Conservation (phyloP, 1,140 invertebrate genomes). For the Drosophila prosaltans region DNA sequence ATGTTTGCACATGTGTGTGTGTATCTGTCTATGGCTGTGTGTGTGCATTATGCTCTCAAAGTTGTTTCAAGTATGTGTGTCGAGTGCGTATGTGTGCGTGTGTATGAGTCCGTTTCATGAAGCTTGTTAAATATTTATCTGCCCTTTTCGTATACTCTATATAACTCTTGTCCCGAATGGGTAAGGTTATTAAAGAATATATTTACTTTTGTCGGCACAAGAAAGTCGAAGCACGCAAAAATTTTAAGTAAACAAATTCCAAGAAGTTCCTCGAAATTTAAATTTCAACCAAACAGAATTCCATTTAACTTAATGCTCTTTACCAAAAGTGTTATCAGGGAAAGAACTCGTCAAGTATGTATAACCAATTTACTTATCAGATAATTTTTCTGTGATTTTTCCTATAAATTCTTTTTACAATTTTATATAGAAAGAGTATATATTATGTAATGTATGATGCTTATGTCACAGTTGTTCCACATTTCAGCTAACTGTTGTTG, state of each 20-base stretch:
- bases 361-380: too few relatives aligned
- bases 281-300: background rate
- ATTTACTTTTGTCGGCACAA: background rate
- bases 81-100: slow-evolving; percentile 33
- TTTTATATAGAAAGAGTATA: background rate
- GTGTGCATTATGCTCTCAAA: slow-evolving; percentile 13
- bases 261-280: background rate
- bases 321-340: too few relatives aligned
- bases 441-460: background rate
- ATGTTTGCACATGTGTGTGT: slow-evolving; percentile 15
- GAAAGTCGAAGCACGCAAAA: slow-evolving; percentile 6
- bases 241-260: background rate
- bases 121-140: slow-evolving; percentile 66
- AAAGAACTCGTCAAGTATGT: too few relatives aligned
- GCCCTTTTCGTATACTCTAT: slow-evolving; percentile 46
- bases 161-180: slow-evolving; percentile 5
- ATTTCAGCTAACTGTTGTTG: background rate
- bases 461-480: background rate
- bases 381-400: too few relatives aligned
- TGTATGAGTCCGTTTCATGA: slow-evolving; percentile 30
- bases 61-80: slow-evolving; percentile 13
- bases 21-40: background rate
- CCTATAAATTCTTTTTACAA: too few relatives aligned
- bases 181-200: slow-evolving; percentile 12
- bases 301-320: background rate